Conservation (phyloP, 1,140 invertebrate genomes). For the Megalonaias nervosa region DNA sequence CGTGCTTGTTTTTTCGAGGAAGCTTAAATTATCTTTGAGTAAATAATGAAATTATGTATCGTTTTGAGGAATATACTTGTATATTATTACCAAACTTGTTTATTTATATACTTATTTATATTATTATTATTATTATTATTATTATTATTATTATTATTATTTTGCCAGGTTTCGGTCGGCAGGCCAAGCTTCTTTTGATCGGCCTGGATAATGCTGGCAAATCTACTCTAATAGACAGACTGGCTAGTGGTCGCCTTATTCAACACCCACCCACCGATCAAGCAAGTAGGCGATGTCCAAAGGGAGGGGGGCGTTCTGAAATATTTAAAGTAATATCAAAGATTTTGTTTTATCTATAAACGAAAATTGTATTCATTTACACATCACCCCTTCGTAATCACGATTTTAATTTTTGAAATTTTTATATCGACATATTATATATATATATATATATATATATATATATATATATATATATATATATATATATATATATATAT, state of each 20-base stretch:
- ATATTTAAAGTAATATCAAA: too few relatives aligned
- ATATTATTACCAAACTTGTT: not conserved
- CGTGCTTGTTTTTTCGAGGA: not conserved
- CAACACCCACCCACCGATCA: slow-evolving; percentile 98
- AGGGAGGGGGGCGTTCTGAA: too few relatives aligned
- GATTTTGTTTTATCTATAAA: too few relatives aligned
- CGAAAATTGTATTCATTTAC: too few relatives aligned
- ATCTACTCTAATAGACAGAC: slow-evolving; percentile 97
- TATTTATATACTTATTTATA: too few relatives aligned
- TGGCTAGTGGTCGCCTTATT: slow-evolving; percentile 97
- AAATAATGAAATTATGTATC: too few relatives aligned
- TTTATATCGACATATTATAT: too few relatives aligned
- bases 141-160: not conserved
- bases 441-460: not conserved
- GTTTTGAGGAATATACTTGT: not conserved
- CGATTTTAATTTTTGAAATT: not conserved
- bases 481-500: not conserved
- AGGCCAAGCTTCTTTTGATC: slow-evolving; percentile 44
- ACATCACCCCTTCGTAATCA: too few relatives aligned
- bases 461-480: not conserved
- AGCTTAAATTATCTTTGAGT: not conserved
- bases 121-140: not conserved
- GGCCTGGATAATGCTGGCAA: slow-evolving; percentile 83
- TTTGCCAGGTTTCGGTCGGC: slow-evolving; percentile 37
- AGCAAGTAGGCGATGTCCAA: slow-evolving; percentile 84